Evolutionary conservation across 2,113 vertebrate genomes (phyloP).

Genomic region (Mohoua ochrocephala): DNA sequence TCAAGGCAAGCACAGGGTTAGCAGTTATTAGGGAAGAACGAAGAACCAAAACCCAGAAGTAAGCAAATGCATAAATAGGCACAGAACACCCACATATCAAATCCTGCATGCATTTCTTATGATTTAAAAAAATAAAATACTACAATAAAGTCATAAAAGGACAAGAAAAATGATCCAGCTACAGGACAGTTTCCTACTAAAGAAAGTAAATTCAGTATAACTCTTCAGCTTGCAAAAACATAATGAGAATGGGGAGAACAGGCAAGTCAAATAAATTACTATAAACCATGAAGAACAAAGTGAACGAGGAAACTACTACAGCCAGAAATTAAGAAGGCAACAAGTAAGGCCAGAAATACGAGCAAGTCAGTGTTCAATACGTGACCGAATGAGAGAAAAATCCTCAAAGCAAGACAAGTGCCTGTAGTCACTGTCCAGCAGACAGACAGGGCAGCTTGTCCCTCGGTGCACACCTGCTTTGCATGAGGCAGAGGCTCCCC

Average conservation of each 20-base stretch:
- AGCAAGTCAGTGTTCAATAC: background rate
- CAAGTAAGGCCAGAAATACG: background rate
- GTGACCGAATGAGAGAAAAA: background rate
- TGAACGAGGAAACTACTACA: background rate
- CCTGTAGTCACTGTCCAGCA: background rate
- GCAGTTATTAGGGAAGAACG: background rate
- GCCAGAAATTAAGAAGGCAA: background rate
- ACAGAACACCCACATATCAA: background rate
- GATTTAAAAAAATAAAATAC: background rate
- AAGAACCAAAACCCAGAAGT: background rate
- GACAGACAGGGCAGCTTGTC: background rate
- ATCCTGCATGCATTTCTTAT: background rate
- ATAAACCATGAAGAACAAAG: background rate
- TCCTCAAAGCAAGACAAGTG: background rate
- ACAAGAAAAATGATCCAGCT: background rate
- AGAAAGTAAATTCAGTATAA: background rate
- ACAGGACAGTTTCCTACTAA: background rate
- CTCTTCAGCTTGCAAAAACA: background rate
- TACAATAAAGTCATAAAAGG: background rate
- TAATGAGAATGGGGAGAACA: background rate
- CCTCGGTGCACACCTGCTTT: accelerated
- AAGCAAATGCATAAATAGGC: background rate
- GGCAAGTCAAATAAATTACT: background rate
- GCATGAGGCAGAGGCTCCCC: background rate
- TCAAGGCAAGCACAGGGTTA: background rate